Evolutionary conservation across 2,113 vertebrate species (phyloP), one percentile per base, ranked within the genome.

Genomic region (Hypomesus transpacificus): DNA sequence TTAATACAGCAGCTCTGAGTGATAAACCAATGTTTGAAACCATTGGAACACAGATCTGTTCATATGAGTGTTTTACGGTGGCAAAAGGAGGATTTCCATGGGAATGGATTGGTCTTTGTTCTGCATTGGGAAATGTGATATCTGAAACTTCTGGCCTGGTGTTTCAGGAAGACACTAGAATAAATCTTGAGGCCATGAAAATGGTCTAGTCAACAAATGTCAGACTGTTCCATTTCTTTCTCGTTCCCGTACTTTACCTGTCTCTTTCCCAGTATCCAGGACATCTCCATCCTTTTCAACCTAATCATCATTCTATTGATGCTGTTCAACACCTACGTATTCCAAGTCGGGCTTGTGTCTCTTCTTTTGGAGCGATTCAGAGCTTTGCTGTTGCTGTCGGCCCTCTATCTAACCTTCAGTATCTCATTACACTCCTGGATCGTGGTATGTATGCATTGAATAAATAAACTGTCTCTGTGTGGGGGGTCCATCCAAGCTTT

Each of bases 261-360:
- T 59, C 53, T 17, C 16, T 39, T 59, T 39, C 46, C 0, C 91
- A 98, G 96, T 76, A 93, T 96, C 88, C 96, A 98, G 90, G 96
- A 98, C 84, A 94, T 96, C 0, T 85, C 91, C 14, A 76, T 93
- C 75, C 93, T 98, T 78, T 97, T 98, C 84, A 98, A 96, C 18
- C 78, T 95, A 88, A 94, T 98, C 94, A 94, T 98, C 78, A 73
- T 98, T 68, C 95, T 97, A 88, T 87, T 98, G 88, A 96, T 97
- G 96, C 93, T 98, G 85, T 98, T 98, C 85, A 98, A 96, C 91
- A 98, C 96, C 75, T 97, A 94, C 87, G 91, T 98, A 53, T 98
- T 98, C 92, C 95, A 96, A 87, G 94, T 96, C 0, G 96, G 96
- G 9, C 84, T 98, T 80, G 93, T 98, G 26, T 94, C 87, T 31